These are phyloP conservation scores for Cliona cf. orientalis DNA, from an alignment of 37 sponge, comb jelly and placozoan genomes.

Conservation along the genomic window DNA sequence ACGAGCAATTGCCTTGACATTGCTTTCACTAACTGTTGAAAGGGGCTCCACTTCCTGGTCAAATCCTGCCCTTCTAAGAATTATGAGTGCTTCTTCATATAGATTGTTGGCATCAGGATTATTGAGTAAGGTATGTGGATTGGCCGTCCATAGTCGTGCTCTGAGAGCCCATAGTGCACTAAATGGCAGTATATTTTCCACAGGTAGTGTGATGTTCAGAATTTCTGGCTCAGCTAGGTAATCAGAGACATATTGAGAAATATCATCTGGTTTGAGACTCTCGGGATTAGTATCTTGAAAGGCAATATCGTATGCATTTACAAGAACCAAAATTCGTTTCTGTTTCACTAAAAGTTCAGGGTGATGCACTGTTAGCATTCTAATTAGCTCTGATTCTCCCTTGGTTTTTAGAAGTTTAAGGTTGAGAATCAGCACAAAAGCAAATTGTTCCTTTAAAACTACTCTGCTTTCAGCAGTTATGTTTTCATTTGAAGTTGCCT, in stretches of 20 bases:
- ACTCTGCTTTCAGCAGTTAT: background rate
- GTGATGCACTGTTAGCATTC: background rate
- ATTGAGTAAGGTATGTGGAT: background rate
- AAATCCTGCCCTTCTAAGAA: background rate
- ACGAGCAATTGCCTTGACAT: background rate
- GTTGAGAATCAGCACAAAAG: background rate
- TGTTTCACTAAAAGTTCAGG: background rate
- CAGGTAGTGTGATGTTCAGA: background rate
- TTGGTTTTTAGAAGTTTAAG: background rate
- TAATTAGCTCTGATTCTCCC: background rate
- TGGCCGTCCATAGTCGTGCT: background rate
- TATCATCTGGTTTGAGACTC: background rate
- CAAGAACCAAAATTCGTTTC: background rate
- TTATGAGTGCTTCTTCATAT: background rate
- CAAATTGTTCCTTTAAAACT: background rate
- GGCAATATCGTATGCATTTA: background rate
- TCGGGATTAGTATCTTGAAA: background rate
- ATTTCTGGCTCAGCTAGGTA: background rate
- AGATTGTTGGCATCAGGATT: background rate
- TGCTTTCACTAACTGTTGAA: background rate
- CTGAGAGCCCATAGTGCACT: slow-evolving; percentile 8
- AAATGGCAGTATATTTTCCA: background rate
- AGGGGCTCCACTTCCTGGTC: background rate
- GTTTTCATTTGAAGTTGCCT: background rate
- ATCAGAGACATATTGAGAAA: background rate